Evolutionary conservation across 2,113 vertebrate species (phyloP), one percentile per base, ranked within the genome.

Genomic region (Pteronura brasiliensis): DNA sequence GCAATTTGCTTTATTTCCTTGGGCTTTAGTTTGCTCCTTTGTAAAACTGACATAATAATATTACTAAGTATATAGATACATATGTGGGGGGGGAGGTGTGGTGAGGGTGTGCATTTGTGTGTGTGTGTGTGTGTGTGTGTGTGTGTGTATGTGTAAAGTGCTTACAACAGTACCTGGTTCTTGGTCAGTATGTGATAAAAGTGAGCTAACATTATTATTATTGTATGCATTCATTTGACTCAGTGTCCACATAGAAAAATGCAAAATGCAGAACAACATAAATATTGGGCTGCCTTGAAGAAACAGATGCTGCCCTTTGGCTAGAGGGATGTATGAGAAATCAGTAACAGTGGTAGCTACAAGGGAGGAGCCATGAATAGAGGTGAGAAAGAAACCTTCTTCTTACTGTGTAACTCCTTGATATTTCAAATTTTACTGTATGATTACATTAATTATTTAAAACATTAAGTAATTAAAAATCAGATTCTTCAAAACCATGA

Each of bases 381-480:
- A n/a, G 55, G 7, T 34, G 29, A 86, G 36, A 88, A 39, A 27
- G 34, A 95, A 12, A 77, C 6, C 90, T 93, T 49, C 23, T 95
- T 77, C 69, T 69, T 27, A 85, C 63, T 65, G 17, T 36, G 47
- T 27, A 39, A 42, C 36, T 61, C 17, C 80, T 92, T 44, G 36
- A 61, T 36, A 71, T 95, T 96, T 91, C 29, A 81, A 83, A 59
- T 76, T 88, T 42, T 69, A 67, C 69, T 93, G 0, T 27, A n/a
- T 39, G 8, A 7, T 88, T 42, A 27, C 12, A 92, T 93, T 92
- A 94, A 95, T 92, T 81, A 95, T 77, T 94, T 44, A 96, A 96
- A 93, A 87, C n/a, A 82, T 77, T 81, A 84, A 80, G n/a, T 36
- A 63, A 92, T 90, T 88, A 83, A 27, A 87, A 93, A 97, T 79